phyloP scores from a whole-genome alignment of 2,888 invertebrate species.

The Pollenia labialis region DNA sequence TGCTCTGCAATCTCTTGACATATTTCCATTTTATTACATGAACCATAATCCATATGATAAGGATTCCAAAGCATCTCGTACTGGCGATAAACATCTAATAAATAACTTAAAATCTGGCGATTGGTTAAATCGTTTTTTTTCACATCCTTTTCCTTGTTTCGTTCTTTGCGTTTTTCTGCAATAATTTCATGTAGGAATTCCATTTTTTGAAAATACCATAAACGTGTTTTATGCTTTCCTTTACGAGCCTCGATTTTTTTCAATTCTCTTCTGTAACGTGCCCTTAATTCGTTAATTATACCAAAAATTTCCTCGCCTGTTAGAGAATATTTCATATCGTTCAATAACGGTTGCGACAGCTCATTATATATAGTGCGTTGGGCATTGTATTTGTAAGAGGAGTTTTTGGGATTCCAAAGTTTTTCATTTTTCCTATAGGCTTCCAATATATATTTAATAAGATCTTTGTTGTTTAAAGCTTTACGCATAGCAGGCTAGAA shows the following conservation, averaged over 20 bases:
- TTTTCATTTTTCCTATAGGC: constrained; percentile 78
- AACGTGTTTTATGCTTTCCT: constrained; percentile 77
- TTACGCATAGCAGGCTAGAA: constrained; percentile 66
- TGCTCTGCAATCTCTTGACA: constrained; percentile 76
- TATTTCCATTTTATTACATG: constrained; percentile 76
- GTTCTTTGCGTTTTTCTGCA: constrained; percentile 75
- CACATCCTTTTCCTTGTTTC: constrained; percentile 19
- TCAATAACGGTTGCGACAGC: constrained; percentile 76
- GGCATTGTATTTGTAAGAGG: constrained; percentile 80
- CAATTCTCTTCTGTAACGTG: constrained; percentile 78
- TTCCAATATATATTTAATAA: constrained; percentile 77
- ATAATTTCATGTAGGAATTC: constrained; percentile 78
- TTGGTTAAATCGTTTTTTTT: constrained; percentile 51
- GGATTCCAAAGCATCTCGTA: constrained; percentile 80
- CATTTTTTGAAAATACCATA: constrained; percentile 81
- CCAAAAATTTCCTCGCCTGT: constrained; percentile 78
- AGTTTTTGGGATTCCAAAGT: constrained; percentile 80
- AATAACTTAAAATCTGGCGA: constrained; percentile 78
- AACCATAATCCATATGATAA: constrained; percentile 76
- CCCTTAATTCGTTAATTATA: constrained; percentile 78
- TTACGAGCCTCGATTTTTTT: constrained; percentile 77
- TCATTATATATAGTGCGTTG: constrained; percentile 78
- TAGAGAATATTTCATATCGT: constrained; percentile 74
- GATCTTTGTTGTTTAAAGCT: constrained; percentile 73
- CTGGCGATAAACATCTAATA: constrained; percentile 76